phyloP scores from a whole-genome alignment of 2,888 invertebrate species.

The Rhamnusium bicolor region DNA sequence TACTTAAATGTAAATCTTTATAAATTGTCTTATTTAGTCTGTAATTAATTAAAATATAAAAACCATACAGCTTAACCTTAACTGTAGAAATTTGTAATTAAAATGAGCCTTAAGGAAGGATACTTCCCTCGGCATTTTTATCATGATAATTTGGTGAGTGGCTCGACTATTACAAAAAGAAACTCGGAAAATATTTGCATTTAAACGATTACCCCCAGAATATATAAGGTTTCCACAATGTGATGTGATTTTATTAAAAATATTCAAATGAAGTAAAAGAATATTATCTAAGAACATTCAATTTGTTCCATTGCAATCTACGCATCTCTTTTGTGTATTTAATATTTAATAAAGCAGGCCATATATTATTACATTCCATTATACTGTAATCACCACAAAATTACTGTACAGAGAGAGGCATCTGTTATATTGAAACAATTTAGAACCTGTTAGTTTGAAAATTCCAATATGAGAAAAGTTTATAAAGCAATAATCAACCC shows the following conservation, averaged over 20 bases:
- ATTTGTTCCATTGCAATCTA: too few relatives aligned
- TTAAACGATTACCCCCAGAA: constrained; percentile 5
- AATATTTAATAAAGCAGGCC: too few relatives aligned
- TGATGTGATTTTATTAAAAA: neutral
- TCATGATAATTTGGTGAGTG: constrained; percentile 35
- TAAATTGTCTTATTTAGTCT: constrained; percentile 54
- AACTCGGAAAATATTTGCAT: constrained; percentile 39
- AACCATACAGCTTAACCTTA: constrained; percentile 44
- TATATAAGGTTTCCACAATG: neutral
- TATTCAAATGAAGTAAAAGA: constrained; percentile 5
- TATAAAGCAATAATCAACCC: too few relatives aligned
- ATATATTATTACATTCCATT: too few relatives aligned
- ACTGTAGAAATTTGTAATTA: constrained; percentile 55
- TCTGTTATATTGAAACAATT: too few relatives aligned
- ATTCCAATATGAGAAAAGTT: too few relatives aligned
- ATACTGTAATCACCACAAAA: too few relatives aligned
- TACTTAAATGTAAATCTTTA: constrained; percentile 44
- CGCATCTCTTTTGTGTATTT: too few relatives aligned
- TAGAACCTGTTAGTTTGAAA: too few relatives aligned
- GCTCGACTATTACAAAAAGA: constrained; percentile 18
- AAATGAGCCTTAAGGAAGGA: constrained; percentile 49
- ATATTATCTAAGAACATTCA: neutral
- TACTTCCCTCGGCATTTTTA: constrained; percentile 39
- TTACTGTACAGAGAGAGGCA: too few relatives aligned
- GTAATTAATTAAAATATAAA: constrained; percentile 54